A percentile compares a stretch with the other conserved stretches of the same genome.
phyloP scores from a whole-genome alignment of 2,113 vertebrate genomes.

The Meriones unguiculatus region DNA sequence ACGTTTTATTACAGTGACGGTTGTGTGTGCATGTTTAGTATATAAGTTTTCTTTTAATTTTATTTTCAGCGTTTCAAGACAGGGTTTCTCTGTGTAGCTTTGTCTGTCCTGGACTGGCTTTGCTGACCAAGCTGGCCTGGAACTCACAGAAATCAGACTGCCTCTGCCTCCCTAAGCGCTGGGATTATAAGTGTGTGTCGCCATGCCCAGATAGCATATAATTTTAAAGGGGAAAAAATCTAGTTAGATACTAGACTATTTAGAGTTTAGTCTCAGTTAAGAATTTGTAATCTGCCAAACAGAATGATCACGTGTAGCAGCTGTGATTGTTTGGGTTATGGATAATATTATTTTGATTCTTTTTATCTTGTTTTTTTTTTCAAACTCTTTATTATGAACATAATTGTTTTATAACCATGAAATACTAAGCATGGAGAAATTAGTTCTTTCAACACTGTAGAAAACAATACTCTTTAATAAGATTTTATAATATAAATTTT shows the following conservation, averaged over 20 bases:
- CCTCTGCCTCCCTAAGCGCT: too few relatives aligned
- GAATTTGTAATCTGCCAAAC: neutral
- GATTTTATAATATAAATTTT: neutral
- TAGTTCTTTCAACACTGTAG: neutral
- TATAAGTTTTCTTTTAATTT: neutral
- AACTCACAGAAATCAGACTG: too few relatives aligned
- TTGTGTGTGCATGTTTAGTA: neutral
- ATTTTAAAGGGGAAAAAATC: neutral
- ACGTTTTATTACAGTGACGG: neutral
- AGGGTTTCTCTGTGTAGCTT: too few relatives aligned
- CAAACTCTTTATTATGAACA: slow-evolving; percentile 10
- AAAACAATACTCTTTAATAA: neutral
- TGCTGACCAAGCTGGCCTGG: too few relatives aligned
- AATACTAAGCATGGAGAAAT: neutral
- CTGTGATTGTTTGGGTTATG: neutral
- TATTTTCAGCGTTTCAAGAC: too few relatives aligned
- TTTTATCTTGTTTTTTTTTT: slow-evolving; percentile 23
- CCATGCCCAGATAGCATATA: neutral
- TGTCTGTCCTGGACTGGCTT: too few relatives aligned
- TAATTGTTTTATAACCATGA: slow-evolving; percentile 6
- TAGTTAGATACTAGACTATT: neutral
- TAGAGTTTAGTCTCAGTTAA: neutral
- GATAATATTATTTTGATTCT: slow-evolving; percentile 25
- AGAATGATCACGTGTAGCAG: neutral
- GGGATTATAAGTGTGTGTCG: too few relatives aligned